Conservation (phyloP, 2,888 invertebrate genomes). For the Hydraecia micacea region DNA sequence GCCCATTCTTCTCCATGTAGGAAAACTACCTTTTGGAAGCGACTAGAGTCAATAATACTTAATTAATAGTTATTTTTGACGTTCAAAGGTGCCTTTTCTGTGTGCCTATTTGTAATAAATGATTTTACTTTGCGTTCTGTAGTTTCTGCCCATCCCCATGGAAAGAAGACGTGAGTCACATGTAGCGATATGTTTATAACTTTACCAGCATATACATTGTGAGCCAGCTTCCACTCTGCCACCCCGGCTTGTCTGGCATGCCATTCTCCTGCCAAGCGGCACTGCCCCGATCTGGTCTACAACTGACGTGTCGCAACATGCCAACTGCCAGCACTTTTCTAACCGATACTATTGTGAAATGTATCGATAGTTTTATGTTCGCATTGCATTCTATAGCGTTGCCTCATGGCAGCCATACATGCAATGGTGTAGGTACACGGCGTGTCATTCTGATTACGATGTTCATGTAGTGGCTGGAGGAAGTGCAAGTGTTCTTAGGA, state of each 20-base stretch:
- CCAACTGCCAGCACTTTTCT: slow-evolving; percentile 18
- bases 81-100: too few relatives aligned
- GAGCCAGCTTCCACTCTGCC: slow-evolving; percentile 8
- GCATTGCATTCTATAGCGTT: not conserved
- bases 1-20: too few relatives aligned
- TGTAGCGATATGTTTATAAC: not conserved
- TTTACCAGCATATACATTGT: not conserved
- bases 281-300: slow-evolving; percentile 10
- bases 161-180: not conserved
- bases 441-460: not conserved
- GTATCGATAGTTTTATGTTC: slow-evolving; percentile 7
- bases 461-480: too few relatives aligned
- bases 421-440: not conserved
- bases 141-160: too few relatives aligned
- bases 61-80: too few relatives aligned
- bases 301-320: slow-evolving; percentile 9
- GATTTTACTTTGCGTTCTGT: too few relatives aligned
- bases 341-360: slow-evolving; percentile 34
- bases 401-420: slow-evolving; percentile 12
- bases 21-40: too few relatives aligned
- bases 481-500: not conserved
- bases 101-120: too few relatives aligned
- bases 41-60: too few relatives aligned
- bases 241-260: not conserved
- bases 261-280: slow-evolving; percentile 35